These are phyloP conservation scores for Aspidoscelis tigris DNA, from an alignment of 2,113 vertebrate species.

Conservation along the genomic window DNA sequence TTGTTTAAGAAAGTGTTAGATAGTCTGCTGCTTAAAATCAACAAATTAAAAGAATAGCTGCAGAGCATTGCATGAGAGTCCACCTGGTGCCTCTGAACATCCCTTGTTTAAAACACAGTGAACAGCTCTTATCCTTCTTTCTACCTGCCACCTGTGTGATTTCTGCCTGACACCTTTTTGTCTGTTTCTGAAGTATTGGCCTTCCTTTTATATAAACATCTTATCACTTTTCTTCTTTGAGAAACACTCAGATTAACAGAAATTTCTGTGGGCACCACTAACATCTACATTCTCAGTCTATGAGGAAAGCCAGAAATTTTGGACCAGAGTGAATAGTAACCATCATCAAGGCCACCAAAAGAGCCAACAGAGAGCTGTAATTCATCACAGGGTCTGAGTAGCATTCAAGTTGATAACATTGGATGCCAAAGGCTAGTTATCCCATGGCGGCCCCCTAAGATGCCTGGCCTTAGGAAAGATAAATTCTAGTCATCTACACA, in stretches of 20 bases:
- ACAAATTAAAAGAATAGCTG: neutral
- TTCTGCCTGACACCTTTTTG: neutral
- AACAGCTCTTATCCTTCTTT: neutral
- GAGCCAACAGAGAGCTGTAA: neutral
- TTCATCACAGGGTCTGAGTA: neutral
- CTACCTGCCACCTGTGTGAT: neutral
- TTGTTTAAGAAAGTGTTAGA: too few species aligned
- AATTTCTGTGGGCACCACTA: too few species aligned
- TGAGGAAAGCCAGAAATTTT: neutral
- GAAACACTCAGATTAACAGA: neutral
- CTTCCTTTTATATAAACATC: neutral
- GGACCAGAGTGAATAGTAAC: neutral
- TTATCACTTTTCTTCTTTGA: neutral
- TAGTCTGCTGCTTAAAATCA: neutral
- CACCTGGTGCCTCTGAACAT: neutral
- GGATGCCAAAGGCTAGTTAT: conserved; percentile 7
- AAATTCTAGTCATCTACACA: conserved; percentile 40
- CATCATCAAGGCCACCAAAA: neutral
- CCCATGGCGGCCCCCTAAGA: conserved; percentile 1
- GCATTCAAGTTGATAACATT: neutral
- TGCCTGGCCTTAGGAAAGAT: conserved; percentile 13
- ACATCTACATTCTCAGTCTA: neutral
- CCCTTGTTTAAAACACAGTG: neutral
- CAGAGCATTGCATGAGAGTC: neutral
- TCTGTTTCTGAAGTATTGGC: neutral